Base-by-base conservation (phyloP, 2,888 invertebrate species). In the Ischnus inquisitorius region DNA sequence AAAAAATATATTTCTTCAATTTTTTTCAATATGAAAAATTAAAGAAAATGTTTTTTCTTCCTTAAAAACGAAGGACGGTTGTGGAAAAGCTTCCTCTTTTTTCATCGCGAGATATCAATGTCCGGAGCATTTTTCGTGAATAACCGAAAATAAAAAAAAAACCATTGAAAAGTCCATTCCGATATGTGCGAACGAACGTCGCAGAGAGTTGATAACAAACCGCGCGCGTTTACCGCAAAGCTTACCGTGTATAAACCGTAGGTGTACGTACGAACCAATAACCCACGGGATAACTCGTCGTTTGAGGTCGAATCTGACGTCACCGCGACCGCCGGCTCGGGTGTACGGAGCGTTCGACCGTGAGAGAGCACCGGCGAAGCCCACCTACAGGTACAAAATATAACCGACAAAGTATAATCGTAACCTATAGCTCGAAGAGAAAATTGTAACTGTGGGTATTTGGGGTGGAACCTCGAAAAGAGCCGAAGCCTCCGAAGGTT, bases 231-330 rank as follows among this genome's bases (percentile, higher is more conserved):
- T 22, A 22, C 54, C 54, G 54, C 19, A 19, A 34, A 54, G 54
- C 54, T 54, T 22, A 12, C 3, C 54, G 19, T 22, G n/a, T 22
- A 12, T 54, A 22, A 54, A 19, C 54, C 19, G 54, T 54, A 12
- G 60, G 25, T 60, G 60, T 60, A 60, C 25, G 60, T 60, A 60
- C 60, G 25, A 60, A 62, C 62, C 74, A 46, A 74, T 74, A 74
- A 46, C 60, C 62, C 72, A 43, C 72, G 46, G 74, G 41, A 74
- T 62, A 62, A 46, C 74, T 62, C 69, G 74, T 62, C 54, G 54
- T 22, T 74, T 62, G 74, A 74, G 74, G 74, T 74, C 74, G 74
- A 74, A 74, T 43, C 62, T 74, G 74, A 74, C 74, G 74, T 74
- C 74, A 74, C 60, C 25, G 62, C 43, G 62, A 62, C 10, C 19